Conservation (phyloP, 2,888 invertebrate species). For the Apamea monoglypha region DNA sequence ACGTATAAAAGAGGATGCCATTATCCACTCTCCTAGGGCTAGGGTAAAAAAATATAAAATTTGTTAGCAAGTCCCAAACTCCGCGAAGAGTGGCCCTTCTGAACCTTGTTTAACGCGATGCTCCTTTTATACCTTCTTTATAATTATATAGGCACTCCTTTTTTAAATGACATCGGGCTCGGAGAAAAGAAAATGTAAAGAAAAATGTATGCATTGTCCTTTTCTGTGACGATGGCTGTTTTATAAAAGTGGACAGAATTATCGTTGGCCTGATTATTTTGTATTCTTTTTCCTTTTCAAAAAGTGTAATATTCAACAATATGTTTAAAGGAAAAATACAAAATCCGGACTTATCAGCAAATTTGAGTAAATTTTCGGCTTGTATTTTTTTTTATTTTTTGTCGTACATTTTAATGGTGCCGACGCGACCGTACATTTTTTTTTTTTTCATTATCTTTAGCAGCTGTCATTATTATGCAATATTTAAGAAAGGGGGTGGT, state of each 20-base stretch:
- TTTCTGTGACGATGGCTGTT: conserved; percentile 10
- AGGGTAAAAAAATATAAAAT: not conserved
- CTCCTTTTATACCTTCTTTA: conserved; percentile 30
- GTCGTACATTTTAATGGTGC: not conserved
- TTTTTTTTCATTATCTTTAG: not conserved
- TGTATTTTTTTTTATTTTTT: conserved; percentile 13
- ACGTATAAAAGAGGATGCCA: not conserved
- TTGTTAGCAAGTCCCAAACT: not conserved
- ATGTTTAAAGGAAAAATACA: not conserved
- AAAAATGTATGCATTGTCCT: conserved; percentile 54
- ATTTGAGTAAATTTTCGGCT: conserved; percentile 7
- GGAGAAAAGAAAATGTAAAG: conserved; percentile 37
- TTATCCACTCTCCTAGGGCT: not conserved
- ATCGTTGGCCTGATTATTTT: conserved; percentile 9
- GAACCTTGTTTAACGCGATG: not conserved
- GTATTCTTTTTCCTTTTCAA: not conserved
- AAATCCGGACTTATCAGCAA: not conserved
- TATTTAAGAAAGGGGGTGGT: not conserved
- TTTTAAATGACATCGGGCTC: conserved; percentile 42
- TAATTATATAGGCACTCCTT: conserved; percentile 49
- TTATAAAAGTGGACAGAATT: conserved; percentile 33
- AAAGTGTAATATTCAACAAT: not conserved
- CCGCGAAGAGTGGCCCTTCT: conserved; percentile 31
- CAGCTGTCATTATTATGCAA: conserved; percentile 10
- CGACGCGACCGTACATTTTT: not conserved